Conservation (phyloP, 2,797 vertebrate species). For the Poecilia gillii region DNA sequence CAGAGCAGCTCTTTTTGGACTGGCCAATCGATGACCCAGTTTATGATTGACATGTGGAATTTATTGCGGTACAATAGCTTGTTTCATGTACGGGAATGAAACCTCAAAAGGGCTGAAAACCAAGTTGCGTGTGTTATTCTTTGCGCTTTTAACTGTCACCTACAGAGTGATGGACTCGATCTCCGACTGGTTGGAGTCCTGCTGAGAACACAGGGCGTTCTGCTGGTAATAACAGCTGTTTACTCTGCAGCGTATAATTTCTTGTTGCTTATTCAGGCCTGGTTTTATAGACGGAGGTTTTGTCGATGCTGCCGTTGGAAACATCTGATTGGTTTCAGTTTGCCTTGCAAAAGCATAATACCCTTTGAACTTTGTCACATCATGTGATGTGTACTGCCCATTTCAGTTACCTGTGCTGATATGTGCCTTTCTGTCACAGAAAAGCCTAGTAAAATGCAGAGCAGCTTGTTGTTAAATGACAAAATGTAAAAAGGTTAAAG, state of each 20-base stretch:
- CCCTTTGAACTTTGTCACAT: neutral
- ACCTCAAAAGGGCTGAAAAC: slow-evolving; percentile 32
- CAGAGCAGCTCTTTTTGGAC: slow-evolving; percentile 34
- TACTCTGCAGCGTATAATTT: slow-evolving; percentile 22
- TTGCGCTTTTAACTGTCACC: slow-evolving; percentile 39
- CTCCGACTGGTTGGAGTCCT: slow-evolving; percentile 31
- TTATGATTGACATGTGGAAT: slow-evolving; percentile 50
- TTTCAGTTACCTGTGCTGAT: neutral
- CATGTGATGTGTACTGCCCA: neutral
- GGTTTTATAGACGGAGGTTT: slow-evolving; percentile 24
- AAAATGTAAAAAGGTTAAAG: neutral
- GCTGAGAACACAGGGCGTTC: slow-evolving; percentile 21
- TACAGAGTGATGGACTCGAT: slow-evolving; percentile 19
- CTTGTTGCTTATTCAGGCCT: slow-evolving; percentile 21
- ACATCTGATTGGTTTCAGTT: neutral
- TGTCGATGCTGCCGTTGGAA: slow-evolving; percentile 11
- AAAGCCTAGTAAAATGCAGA: too few relatives aligned
- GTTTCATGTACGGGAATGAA: slow-evolving; percentile 37
- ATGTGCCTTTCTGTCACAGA: neutral
- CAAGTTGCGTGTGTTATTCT: slow-evolving; percentile 26
- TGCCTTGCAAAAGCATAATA: neutral
- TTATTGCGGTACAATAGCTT: slow-evolving; percentile 35
- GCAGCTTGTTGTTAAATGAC: neutral
- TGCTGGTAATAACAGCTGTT: slow-evolving; percentile 31
- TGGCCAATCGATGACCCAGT: slow-evolving; percentile 46